A percentile compares a stretch with the other conserved stretches of the same genome.
Evolutionary conservation across 2,113 vertebrate genomes (phyloP).

Genomic region (Mobula hypostoma): DNA sequence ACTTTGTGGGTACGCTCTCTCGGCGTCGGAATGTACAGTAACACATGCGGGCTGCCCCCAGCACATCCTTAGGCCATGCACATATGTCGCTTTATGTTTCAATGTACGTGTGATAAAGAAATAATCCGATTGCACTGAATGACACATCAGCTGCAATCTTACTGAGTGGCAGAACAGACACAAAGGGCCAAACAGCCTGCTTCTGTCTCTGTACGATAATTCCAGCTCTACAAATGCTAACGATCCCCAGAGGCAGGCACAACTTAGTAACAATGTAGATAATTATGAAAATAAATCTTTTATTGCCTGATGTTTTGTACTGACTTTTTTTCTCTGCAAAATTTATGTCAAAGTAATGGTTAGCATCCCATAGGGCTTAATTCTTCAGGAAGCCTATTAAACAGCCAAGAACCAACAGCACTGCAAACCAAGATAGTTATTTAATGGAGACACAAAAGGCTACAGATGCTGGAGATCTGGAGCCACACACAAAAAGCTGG

Average conservation of each 20-base stretch:
- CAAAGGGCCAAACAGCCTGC: not conserved
- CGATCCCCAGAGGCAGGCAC: not conserved
- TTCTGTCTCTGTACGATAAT: not conserved
- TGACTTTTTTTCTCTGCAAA: not conserved
- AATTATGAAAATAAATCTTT: not conserved
- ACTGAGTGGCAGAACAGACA: not conserved
- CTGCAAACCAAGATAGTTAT: too few species aligned
- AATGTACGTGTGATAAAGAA: too few species aligned
- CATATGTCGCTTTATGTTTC: too few species aligned
- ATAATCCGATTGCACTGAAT: too few species aligned
- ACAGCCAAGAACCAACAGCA: not conserved
- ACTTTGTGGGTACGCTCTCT: too few species aligned
- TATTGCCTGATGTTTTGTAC: not conserved
- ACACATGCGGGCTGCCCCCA: too few species aligned
- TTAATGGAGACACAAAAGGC: too few species aligned
- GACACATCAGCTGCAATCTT: not conserved
- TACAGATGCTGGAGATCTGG: too few species aligned
- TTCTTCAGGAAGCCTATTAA: not conserved
- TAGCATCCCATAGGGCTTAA: not conserved
- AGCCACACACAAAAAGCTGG: too few species aligned
- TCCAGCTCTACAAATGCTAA: not conserved
- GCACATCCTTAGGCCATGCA: too few species aligned
- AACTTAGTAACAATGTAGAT: not conserved
- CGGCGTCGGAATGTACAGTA: too few species aligned
- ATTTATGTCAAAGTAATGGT: not conserved